These are phyloP conservation scores for Zophobas morio DNA, from an alignment of 1,140 invertebrate species.

Conservation along the genomic window DNA sequence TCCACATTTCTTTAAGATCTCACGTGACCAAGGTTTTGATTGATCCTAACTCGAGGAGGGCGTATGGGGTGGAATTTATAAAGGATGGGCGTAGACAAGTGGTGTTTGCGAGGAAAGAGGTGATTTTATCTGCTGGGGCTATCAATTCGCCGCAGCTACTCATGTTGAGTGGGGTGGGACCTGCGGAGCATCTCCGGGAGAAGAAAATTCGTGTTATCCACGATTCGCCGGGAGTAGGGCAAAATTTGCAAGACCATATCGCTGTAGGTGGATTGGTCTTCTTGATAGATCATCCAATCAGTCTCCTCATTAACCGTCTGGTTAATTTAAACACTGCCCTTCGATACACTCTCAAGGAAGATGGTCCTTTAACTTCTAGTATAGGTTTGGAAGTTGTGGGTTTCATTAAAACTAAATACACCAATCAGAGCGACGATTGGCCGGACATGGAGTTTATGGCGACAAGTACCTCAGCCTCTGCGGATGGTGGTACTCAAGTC, in stretches of 20 bases:
- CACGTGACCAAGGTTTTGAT: constrained; percentile 85
- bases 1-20: constrained; percentile 82
- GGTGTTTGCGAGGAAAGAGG: constrained; percentile 82
- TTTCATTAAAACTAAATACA: constrained; percentile 90
- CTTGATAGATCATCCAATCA: constrained; percentile 84
- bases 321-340: constrained; percentile 84
- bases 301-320: constrained; percentile 81
- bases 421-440: constrained; percentile 87
- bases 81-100: constrained; percentile 76
- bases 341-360: constrained; percentile 82
- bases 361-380: constrained; percentile 86
- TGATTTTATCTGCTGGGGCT: constrained; percentile 84
- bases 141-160: constrained; percentile 85
- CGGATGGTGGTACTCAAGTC: constrained; percentile 81
- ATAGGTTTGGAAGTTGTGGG: constrained; percentile 88
- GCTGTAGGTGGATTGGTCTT: constrained; percentile 86
- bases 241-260: constrained; percentile 89
- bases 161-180: constrained; percentile 89
- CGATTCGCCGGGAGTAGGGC: constrained; percentile 81
- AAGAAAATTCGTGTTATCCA: constrained; percentile 78
- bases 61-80: constrained; percentile 85
- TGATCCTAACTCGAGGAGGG: constrained; percentile 77
- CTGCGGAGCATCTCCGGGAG: constrained; percentile 77
- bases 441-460: constrained; percentile 93
- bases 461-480: constrained; percentile 83